phyloP scores from a whole-genome alignment of 2,797 vertebrate species.

The Darevskia nairensis region DNA sequence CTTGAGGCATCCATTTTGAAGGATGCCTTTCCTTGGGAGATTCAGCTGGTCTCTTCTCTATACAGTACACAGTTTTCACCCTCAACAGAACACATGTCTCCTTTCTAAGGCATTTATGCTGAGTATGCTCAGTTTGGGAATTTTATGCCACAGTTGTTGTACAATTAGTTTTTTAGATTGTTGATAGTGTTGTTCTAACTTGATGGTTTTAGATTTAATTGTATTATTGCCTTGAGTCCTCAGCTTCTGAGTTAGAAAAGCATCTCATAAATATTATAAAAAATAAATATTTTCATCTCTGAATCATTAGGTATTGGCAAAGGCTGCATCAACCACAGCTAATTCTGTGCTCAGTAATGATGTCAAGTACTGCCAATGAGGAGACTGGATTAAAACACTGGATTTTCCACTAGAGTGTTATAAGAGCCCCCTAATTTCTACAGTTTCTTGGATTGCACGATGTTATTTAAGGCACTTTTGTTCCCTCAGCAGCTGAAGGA shows the following conservation, averaged over 20 bases:
- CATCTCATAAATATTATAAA: neutral
- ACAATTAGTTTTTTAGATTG: neutral
- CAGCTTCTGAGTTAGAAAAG: neutral
- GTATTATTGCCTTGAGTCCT: neutral
- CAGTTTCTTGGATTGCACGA: neutral
- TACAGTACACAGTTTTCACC: neutral
- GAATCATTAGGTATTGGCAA: neutral
- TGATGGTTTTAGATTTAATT: neutral
- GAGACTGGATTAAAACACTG: neutral
- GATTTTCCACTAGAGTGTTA: neutral
- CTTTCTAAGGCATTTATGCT: neutral
- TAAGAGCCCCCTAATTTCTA: conserved; percentile 7
- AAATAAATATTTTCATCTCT: neutral
- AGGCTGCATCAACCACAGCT: neutral
- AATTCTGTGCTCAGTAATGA: neutral
- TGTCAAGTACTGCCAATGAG: neutral
- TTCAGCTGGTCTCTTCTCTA: neutral
- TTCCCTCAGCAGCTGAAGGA: neutral
- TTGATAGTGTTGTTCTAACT: neutral
- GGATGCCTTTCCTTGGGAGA: neutral
- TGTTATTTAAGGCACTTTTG: conserved; percentile 2
- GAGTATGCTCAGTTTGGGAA: neutral
- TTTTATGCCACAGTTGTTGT: neutral
- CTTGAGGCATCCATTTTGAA: neutral
- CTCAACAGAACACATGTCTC: neutral